Evolutionary conservation across 2,797 vertebrate species (phyloP).

Genomic region (Poecile montanus): DNA sequence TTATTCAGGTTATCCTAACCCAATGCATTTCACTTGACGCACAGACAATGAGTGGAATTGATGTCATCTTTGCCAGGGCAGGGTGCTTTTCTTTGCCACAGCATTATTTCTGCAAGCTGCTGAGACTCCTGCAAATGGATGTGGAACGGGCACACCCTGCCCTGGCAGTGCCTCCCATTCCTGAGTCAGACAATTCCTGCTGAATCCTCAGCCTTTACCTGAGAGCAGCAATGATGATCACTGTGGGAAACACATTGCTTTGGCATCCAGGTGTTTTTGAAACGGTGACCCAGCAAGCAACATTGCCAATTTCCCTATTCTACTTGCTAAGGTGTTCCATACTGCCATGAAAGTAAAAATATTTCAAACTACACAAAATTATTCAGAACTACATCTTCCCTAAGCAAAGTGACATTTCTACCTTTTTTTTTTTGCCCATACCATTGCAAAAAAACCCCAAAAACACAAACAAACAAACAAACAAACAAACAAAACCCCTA

Average conservation of each 20-base stretch:
- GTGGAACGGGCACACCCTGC: not conserved
- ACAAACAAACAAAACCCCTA: too few species aligned
- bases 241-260: not conserved
- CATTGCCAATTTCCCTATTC: not conserved
- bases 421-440: not conserved
- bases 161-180: not conserved
- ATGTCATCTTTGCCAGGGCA: not conserved
- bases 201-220: not conserved
- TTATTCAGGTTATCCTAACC: not conserved
- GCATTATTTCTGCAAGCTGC: not conserved
- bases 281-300: not conserved
- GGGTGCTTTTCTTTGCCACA: not conserved
- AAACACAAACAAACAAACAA: too few species aligned
- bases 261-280: not conserved
- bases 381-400: not conserved
- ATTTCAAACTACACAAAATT: not conserved
- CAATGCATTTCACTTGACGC: not conserved
- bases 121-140: not conserved
- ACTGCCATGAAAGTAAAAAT: not conserved
- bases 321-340: not conserved
- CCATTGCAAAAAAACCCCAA: not conserved
- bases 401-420: not conserved
- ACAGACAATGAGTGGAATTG: not conserved
- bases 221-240: not conserved
- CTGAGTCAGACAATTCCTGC: not conserved